Conservation (phyloP, 2,113 vertebrate species). For the Hippocampus zosterae region DNA sequence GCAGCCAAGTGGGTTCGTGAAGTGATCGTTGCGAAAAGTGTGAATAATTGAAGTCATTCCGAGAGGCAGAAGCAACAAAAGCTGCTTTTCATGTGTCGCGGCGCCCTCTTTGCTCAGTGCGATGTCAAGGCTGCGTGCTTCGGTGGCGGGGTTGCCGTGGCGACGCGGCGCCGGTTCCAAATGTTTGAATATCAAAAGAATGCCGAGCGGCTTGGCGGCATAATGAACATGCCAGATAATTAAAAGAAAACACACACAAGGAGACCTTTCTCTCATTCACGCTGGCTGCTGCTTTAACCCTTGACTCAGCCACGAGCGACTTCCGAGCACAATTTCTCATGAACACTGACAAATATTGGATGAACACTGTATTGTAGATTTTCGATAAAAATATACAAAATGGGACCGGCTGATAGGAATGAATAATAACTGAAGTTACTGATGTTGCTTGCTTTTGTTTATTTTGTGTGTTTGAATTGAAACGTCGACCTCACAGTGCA, state of each 20-base stretch:
- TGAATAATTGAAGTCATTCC: conserved; percentile 22
- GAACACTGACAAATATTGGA: neutral
- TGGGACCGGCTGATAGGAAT: neutral
- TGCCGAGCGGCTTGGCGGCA: conserved; percentile 18
- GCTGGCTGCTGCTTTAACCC: neutral
- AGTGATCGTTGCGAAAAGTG: neutral
- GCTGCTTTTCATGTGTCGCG: conserved; percentile 27
- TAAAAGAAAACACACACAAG: conserved; percentile 23
- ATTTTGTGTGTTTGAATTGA: no score
- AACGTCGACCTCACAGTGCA: no score
- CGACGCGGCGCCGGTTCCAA: conserved; percentile 39
- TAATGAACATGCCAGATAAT: conserved; percentile 23
- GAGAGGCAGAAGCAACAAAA: conserved; percentile 18
- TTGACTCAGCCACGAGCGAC: neutral
- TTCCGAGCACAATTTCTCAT: neutral
- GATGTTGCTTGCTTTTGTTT: no score
- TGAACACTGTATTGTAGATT: neutral
- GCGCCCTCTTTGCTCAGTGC: conserved; percentile 24
- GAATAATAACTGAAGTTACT: neutral
- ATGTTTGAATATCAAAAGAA: conserved; percentile 34
- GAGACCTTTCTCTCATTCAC: conserved; percentile 7
- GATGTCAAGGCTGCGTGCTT: conserved; percentile 37
- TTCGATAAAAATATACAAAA: neutral
- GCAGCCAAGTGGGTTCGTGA: conserved; percentile 1
- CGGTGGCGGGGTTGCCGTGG: conserved; percentile 54